These are phyloP conservation scores for Danio choprae DNA, from an alignment of 2,797 vertebrate genomes.

Conservation along the genomic window DNA sequence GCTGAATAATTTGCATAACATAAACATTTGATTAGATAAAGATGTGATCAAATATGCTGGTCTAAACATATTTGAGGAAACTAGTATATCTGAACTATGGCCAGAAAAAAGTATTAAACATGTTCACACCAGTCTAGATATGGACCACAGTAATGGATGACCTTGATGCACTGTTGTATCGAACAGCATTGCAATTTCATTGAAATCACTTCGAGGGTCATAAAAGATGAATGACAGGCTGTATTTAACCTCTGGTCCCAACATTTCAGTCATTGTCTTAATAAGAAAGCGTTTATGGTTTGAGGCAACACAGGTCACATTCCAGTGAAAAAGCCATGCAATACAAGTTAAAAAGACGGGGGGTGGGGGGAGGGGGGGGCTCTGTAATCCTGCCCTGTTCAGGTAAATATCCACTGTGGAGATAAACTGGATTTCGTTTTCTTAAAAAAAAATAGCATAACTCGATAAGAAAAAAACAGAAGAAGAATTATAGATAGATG, in stretches of 20 bases:
- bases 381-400: background rate
- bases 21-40: background rate
- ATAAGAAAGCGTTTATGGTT: too few species aligned
- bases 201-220: background rate
- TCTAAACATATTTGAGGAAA: background rate
- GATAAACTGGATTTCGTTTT: too few species aligned
- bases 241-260: too few species aligned
- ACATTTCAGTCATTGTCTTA: too few species aligned
- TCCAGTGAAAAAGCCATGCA: too few species aligned
- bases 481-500: too few species aligned
- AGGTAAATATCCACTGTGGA: background rate
- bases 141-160: constrained; percentile 12
- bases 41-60: background rate
- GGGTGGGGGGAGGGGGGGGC: too few species aligned
- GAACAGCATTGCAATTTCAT: background rate
- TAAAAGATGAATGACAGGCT: background rate
- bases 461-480: too few species aligned
- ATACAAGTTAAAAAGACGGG: too few species aligned
- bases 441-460: too few species aligned
- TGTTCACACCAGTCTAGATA: background rate
- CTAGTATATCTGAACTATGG: background rate
- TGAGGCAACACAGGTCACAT: too few species aligned
- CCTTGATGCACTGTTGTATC: background rate
- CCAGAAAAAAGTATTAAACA: constrained; percentile 1
- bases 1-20: background rate